Evolutionary conservation across 2,888 invertebrate genomes (phyloP).

Genomic region (Oscheius myriophilus): DNA sequence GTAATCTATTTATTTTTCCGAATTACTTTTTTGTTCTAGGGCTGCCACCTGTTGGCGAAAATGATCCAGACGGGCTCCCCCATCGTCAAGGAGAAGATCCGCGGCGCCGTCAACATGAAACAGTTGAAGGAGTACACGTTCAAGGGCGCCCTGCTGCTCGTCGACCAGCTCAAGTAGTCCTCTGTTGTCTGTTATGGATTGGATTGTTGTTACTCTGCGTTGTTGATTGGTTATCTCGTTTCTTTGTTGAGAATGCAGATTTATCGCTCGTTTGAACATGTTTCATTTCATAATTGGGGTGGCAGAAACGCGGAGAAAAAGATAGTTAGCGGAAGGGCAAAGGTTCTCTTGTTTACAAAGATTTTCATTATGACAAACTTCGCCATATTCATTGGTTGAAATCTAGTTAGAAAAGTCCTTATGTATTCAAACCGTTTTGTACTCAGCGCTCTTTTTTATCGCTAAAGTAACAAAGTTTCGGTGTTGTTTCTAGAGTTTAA

Average conservation of each 20-base stretch:
- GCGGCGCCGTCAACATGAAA: slow-evolving; percentile 42
- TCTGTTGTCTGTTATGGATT: not conserved
- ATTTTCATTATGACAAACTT: too few relatives aligned
- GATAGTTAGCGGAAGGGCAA: too few relatives aligned
- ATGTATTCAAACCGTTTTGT: too few relatives aligned
- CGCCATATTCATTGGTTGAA: too few relatives aligned
- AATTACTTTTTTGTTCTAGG: slow-evolving; percentile 31
- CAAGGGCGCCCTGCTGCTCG: slow-evolving; percentile 47
- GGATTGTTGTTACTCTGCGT: not conserved
- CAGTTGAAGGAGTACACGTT: slow-evolving; percentile 45
- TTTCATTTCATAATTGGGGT: too few relatives aligned
- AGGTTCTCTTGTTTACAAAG: too few relatives aligned
- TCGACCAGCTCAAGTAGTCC: slow-evolving; percentile 26
- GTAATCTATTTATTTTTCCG: slow-evolving; percentile 14
- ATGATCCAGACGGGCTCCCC: slow-evolving; percentile 58
- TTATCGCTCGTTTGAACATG: too few relatives aligned
- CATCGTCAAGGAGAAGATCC: slow-evolving; percentile 40
- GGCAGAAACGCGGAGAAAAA: too few relatives aligned
- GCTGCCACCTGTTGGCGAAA: slow-evolving; percentile 62
- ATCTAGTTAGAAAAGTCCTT: too few relatives aligned
- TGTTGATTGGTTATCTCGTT: not conserved
- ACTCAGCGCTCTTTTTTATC: too few relatives aligned
- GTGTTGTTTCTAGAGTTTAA: too few relatives aligned
- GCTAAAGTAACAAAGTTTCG: too few relatives aligned
- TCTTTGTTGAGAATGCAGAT: not conserved